A percentile compares a stretch with the other conserved stretches of the same genome.
Evolutionary conservation across 2,888 invertebrate species (phyloP).

Genomic region (Girardia tigrina): DNA sequence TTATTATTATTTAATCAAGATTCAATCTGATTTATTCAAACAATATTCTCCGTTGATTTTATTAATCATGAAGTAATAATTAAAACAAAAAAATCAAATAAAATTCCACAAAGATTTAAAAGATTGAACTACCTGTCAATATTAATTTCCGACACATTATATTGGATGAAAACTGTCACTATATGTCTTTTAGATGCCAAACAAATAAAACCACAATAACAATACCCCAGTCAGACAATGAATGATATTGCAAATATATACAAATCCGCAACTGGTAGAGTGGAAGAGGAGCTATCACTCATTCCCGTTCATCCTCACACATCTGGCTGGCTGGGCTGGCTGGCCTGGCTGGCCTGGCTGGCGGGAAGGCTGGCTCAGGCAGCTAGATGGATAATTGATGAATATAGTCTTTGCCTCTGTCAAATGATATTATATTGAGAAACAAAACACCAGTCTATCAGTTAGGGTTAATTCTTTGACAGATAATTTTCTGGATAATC

Average conservation of each 20-base stretch:
- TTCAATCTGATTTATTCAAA: not conserved
- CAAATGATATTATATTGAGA: not conserved
- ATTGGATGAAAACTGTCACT: conserved; percentile 4
- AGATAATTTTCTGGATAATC: not conserved
- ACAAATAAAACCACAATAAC: conserved; percentile 19
- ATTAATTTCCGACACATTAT: not conserved
- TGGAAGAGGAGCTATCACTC: not conserved
- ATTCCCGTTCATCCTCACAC: not conserved
- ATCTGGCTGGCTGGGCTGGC: not conserved
- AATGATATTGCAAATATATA: conserved; percentile 23
- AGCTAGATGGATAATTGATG: conserved; percentile 13
- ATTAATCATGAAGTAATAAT: not conserved
- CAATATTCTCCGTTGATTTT: not conserved
- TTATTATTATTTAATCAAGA: not conserved
- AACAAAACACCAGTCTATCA: conserved; percentile 23
- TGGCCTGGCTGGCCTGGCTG: too few species aligned
- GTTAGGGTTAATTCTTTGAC: not conserved
- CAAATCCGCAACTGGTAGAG: conserved; percentile 19
- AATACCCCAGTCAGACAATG: conserved; percentile 1
- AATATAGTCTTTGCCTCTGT: not conserved
- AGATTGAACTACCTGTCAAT: conserved; percentile 19
- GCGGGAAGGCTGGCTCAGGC: too few species aligned
- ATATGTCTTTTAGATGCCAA: conserved; percentile 20
- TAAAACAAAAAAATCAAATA: conserved; percentile 1
- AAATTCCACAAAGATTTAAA: conserved; percentile 23